phyloP scores from a whole-genome alignment of 2,888 invertebrate genomes.

The Pterostichus madidus region DNA sequence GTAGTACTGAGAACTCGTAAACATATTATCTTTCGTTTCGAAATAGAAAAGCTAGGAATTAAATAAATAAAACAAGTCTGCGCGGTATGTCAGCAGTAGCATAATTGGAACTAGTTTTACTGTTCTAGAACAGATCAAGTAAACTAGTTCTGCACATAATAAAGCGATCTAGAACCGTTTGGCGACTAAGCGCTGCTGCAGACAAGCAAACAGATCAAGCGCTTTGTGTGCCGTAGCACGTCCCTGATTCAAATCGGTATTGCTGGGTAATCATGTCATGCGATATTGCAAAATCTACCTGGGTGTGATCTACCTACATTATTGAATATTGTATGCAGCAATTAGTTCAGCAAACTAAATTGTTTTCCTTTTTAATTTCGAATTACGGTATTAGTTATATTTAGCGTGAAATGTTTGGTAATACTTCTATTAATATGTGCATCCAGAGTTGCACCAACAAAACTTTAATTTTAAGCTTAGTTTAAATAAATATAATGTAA shows the following conservation, averaged over 20 bases:
- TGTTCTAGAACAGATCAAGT: neutral
- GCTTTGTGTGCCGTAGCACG: constrained; percentile 42
- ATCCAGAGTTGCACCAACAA: too few species aligned
- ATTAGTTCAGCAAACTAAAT: neutral
- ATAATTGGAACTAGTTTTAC: neutral
- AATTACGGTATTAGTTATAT: too few species aligned
- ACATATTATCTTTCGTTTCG: too few species aligned
- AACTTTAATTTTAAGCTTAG: too few species aligned
- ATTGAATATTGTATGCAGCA: constrained; percentile 13
- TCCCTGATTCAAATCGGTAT: constrained; percentile 36
- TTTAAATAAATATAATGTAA: too few species aligned
- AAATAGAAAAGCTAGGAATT: too few species aligned
- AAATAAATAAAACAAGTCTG: too few species aligned
- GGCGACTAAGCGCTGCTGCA: constrained; percentile 28
- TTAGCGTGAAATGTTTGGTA: too few species aligned
- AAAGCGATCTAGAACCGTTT: constrained; percentile 18
- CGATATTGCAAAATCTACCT: constrained; percentile 47
- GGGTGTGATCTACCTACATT: constrained; percentile 1
- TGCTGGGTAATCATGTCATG: constrained; percentile 12
- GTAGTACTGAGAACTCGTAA: too few species aligned
- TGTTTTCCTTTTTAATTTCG: too few species aligned
- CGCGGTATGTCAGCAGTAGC: neutral
- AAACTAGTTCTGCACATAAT: constrained; percentile 41
- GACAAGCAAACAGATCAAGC: constrained; percentile 39
- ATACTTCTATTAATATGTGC: too few species aligned